phyloP scores from a whole-genome alignment of 2,797 vertebrate genomes.

The Amblyraja radiata region DNA sequence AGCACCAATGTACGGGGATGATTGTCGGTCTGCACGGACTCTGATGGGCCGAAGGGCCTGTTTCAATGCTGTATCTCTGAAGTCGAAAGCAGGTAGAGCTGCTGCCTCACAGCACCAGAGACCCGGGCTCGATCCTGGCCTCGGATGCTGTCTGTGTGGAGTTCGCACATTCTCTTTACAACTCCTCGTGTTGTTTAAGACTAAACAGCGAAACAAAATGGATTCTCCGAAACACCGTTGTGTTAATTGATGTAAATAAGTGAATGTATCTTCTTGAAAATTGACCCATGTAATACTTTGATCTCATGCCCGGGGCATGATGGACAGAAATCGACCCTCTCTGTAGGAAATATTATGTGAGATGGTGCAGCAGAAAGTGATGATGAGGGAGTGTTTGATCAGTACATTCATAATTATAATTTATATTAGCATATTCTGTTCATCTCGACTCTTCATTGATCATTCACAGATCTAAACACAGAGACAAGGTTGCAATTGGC shows the following conservation, averaged over 20 bases:
- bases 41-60: no score
- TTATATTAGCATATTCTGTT: slow-evolving; percentile 15
- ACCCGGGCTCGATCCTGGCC: no score
- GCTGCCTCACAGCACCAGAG: no score
- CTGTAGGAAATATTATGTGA: background rate
- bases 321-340: background rate
- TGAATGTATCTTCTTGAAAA: background rate
- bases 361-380: background rate
- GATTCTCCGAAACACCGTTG: background rate
- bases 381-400: background rate
- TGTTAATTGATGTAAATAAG: background rate
- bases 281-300: background rate
- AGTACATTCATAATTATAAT: background rate
- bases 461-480: background rate
- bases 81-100: no score
- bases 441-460: background rate
- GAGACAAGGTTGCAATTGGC: background rate
- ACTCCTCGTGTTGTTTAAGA: no score
- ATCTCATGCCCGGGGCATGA: background rate
- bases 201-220: background rate
- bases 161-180: no score
- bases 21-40: no score
- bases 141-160: no score
- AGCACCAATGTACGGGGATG: no score
- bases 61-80: no score